These are phyloP conservation scores for Lindbergichthys nudifrons DNA, from an alignment of 2,797 vertebrate species.

Conservation along the genomic window DNA sequence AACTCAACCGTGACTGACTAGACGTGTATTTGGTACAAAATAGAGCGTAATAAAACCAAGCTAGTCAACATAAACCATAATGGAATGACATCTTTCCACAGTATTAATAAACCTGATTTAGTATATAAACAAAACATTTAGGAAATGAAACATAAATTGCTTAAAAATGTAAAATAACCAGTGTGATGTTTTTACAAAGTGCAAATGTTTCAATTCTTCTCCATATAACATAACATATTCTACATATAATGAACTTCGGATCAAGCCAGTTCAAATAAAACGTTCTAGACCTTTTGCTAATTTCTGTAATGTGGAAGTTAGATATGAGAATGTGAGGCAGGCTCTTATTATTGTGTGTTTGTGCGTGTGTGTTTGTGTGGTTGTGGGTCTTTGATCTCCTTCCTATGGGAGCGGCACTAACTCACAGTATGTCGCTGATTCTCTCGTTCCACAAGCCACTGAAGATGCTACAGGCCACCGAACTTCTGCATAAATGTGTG, in stretches of 20 bases:
- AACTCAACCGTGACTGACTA: too few relatives aligned
- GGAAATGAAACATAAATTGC: not conserved
- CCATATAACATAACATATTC: too few relatives aligned
- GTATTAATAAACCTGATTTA: too few relatives aligned
- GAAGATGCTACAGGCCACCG: slow-evolving; percentile 59
- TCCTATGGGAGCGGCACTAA: slow-evolving; percentile 36
- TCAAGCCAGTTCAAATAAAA: slow-evolving; percentile 17
- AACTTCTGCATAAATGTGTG: slow-evolving; percentile 35
- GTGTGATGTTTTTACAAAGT: not conserved
- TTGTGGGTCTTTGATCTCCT: slow-evolving; percentile 42
- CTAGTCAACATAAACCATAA: too few relatives aligned
- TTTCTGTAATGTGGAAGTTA: slow-evolving; percentile 34
- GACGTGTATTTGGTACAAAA: too few relatives aligned
- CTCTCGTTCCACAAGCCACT: slow-evolving; percentile 35
- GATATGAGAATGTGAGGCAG: slow-evolving; percentile 11
- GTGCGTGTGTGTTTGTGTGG: slow-evolving; percentile 4
- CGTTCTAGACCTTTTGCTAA: slow-evolving; percentile 5
- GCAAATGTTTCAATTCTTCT: not conserved
- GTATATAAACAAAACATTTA: not conserved
- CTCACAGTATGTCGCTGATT: slow-evolving; percentile 35
- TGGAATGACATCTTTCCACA: too few relatives aligned
- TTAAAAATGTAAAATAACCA: not conserved
- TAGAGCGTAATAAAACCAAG: too few relatives aligned
- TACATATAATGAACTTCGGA: not conserved
- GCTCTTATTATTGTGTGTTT: not conserved